Conservation (phyloP, 2,113 vertebrate genomes). For the Peromyscus leucopus region DNA sequence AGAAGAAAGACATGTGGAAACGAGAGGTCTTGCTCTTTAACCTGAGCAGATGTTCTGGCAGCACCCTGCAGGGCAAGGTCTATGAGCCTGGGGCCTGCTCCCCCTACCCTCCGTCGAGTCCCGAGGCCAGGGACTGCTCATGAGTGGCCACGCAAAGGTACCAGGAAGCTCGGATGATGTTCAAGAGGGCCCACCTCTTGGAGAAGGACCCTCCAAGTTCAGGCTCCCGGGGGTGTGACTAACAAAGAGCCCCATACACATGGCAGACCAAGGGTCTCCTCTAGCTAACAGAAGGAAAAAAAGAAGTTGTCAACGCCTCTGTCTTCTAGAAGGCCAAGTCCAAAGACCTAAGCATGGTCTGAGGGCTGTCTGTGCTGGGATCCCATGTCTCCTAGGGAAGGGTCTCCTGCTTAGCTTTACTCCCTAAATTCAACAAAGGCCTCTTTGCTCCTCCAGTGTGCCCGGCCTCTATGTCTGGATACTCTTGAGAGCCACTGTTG, state of each 20-base stretch:
- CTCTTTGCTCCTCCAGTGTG: accelerated
- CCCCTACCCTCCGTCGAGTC: neutral
- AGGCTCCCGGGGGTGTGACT: neutral
- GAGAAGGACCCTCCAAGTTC: neutral
- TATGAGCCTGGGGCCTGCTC: neutral
- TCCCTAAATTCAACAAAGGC: neutral
- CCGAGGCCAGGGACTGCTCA: neutral
- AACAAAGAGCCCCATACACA: neutral
- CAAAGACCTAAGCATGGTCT: neutral
- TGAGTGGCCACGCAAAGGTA: neutral
- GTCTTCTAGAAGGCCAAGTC: neutral
- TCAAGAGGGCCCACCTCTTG: neutral
- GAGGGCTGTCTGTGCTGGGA: neutral
- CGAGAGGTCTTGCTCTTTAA: constrained; percentile 9
- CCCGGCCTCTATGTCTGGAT: neutral
- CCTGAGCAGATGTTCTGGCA: constrained; percentile 49
- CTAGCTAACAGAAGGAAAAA: neutral
- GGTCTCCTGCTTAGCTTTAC: neutral
- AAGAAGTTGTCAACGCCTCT: neutral
- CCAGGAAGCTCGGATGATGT: neutral
- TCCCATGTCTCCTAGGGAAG: too few relatives aligned
- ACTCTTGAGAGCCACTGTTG: neutral
- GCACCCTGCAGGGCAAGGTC: neutral
- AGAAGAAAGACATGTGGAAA: neutral
- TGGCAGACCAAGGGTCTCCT: neutral